Conservation (phyloP, 2,888 invertebrate species). For the Strigamia maritima region DNA sequence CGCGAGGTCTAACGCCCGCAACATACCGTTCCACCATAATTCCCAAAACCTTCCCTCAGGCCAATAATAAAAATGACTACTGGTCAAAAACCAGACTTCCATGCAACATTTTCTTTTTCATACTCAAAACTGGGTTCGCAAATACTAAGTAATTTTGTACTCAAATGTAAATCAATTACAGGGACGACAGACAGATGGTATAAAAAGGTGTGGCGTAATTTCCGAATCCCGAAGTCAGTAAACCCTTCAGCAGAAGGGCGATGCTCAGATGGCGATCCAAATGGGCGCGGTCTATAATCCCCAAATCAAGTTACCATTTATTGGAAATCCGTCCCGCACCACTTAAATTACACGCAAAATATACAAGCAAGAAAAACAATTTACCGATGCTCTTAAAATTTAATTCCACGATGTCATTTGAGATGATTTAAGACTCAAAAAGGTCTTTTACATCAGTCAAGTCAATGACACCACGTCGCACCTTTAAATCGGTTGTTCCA, state of each 20-base stretch:
- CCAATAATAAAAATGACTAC: background rate
- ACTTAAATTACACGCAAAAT: too few relatives aligned
- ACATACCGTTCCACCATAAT: background rate
- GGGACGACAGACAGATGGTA: background rate
- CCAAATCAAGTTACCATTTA: too few relatives aligned
- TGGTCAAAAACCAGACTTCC: background rate
- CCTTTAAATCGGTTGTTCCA: background rate
- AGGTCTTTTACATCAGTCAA: too few relatives aligned
- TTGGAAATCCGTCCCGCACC: too few relatives aligned
- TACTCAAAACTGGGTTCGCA: background rate
- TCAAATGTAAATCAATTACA: conserved; percentile 1
- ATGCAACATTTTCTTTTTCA: background rate
- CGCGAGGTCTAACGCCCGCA: background rate
- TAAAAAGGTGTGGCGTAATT: background rate
- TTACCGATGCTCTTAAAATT: too few relatives aligned
- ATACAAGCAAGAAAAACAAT: too few relatives aligned
- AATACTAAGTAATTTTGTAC: conserved; percentile 1
- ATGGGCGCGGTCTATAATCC: too few relatives aligned
- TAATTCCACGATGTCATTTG: too few relatives aligned
- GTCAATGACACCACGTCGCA: background rate
- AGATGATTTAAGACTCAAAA: too few relatives aligned
- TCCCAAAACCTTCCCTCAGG: background rate
- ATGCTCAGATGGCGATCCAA: too few relatives aligned
- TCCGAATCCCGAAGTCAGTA: too few relatives aligned
- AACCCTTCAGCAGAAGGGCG: too few relatives aligned